Evolutionary conservation across 2,888 invertebrate species (phyloP).

Genomic region (Brachypalpus laphriformis): DNA sequence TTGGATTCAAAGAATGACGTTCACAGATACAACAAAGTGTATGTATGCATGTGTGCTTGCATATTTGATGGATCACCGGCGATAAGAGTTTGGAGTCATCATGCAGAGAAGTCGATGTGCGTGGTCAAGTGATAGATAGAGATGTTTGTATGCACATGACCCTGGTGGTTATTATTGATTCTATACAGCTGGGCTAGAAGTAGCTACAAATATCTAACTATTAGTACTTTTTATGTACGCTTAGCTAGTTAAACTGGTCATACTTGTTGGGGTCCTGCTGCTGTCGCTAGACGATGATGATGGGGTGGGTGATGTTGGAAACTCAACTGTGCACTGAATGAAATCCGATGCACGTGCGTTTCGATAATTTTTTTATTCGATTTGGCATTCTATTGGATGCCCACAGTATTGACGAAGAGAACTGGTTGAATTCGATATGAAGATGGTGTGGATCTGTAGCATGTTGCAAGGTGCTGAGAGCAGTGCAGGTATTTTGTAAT

Average conservation of each 20-base stretch:
- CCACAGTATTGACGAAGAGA: constrained; percentile 7
- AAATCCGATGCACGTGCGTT: constrained; percentile 61
- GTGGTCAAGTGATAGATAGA: constrained; percentile 71
- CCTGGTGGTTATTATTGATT: constrained; percentile 69
- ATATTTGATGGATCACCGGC: constrained; percentile 68
- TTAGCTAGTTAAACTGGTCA: constrained; percentile 70
- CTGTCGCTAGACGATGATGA: constrained; percentile 42
- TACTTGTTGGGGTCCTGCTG: constrained; percentile 64
- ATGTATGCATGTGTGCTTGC: constrained; percentile 18
- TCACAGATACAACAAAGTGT: constrained; percentile 12
- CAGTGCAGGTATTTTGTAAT: constrained; percentile 16
- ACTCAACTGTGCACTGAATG: constrained; percentile 9
- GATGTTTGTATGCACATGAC: constrained; percentile 64
- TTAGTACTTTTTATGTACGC: neutral
- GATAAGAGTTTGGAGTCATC: constrained; percentile 68
- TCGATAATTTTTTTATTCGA: constrained; percentile 63
- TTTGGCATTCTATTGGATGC: constrained; percentile 31
- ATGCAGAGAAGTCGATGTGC: constrained; percentile 19
- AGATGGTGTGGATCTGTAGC: constrained; percentile 7
- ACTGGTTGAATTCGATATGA: constrained; percentile 37
- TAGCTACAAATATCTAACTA: constrained; percentile 9
- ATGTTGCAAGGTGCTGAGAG: constrained; percentile 54
- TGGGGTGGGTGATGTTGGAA: constrained; percentile 62
- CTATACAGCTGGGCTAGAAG: constrained; percentile 39
- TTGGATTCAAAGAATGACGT: constrained; percentile 62